phyloP scores from a whole-genome alignment of 2,797 vertebrate genomes.

The Sarcoramphus papa region DNA sequence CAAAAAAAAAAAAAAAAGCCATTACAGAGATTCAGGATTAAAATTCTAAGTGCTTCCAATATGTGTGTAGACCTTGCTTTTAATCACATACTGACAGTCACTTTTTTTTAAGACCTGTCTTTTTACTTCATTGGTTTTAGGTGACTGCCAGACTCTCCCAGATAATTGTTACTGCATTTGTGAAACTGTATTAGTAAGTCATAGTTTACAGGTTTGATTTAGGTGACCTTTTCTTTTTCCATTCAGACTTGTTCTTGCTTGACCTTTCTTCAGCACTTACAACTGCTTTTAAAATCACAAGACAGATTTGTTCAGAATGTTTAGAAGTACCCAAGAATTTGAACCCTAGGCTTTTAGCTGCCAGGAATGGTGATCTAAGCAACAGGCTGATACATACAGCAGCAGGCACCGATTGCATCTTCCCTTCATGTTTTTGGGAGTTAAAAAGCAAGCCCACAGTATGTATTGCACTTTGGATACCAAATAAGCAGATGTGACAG shows the following conservation, averaged over 20 bases:
- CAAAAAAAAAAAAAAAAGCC: neutral
- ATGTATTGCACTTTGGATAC: neutral
- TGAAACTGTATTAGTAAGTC: neutral
- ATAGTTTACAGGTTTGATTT: conserved; percentile 19
- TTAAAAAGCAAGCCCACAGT: neutral
- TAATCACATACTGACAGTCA: neutral
- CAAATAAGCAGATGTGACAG: neutral
- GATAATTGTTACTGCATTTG: neutral
- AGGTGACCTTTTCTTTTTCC: neutral
- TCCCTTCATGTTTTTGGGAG: neutral
- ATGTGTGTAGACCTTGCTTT: neutral
- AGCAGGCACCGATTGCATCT: neutral
- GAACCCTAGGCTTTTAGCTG: neutral
- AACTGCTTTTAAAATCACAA: neutral
- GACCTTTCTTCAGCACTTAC: neutral
- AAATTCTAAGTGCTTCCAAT: neutral
- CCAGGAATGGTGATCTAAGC: neutral
- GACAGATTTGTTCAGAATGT: neutral
- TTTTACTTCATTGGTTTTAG: neutral
- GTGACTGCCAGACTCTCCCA: neutral
- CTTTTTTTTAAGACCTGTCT: neutral
- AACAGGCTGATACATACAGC: neutral
- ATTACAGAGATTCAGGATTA: neutral
- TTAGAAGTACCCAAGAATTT: neutral
- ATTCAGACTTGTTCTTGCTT: neutral